Percentiles rank a stretch among this genome's conserved stretches.
Evolutionary conservation across 2,113 vertebrate genomes (phyloP).

Genomic region (Limanda limanda): DNA sequence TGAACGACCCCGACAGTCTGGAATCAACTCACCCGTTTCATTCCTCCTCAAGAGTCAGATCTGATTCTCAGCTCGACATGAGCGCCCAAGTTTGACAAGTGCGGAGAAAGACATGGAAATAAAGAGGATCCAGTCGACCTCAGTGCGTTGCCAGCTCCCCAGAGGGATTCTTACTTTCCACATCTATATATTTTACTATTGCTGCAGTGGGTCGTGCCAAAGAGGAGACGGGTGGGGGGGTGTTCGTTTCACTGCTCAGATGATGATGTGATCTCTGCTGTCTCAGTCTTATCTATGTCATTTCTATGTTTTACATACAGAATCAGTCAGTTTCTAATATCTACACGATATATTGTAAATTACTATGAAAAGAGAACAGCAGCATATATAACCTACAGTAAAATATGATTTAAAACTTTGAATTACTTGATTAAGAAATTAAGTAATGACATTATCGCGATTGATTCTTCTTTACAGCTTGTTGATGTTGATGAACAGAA

Average conservation of each 20-base stretch:
- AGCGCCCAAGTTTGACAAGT: slow-evolving; percentile 29
- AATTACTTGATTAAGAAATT: too few relatives aligned
- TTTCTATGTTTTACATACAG: background rate
- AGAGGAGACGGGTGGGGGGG: slow-evolving; percentile 7
- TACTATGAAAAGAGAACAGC: too few relatives aligned
- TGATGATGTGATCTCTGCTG: too few relatives aligned
- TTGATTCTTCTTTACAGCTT: too few relatives aligned
- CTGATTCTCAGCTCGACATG: slow-evolving; percentile 26
- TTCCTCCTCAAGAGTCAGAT: slow-evolving; percentile 26
- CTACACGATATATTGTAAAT: background rate
- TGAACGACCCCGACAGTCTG: slow-evolving; percentile 24
- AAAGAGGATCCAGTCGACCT: slow-evolving; percentile 22
- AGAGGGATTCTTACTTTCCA: slow-evolving; percentile 56
- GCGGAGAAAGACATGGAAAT: slow-evolving; percentile 36
- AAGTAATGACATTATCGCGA: too few relatives aligned
- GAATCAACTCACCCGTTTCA: slow-evolving; percentile 47
- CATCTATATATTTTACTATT: slow-evolving; percentile 56
- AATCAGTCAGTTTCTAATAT: background rate
- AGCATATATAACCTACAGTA: too few relatives aligned
- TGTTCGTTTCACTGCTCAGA: slow-evolving; percentile 1
- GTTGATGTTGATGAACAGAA: too few relatives aligned
- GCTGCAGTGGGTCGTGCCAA: slow-evolving; percentile 30
- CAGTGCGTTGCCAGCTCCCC: slow-evolving; percentile 1
- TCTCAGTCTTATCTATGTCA: too few relatives aligned
- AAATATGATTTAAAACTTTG: too few relatives aligned